These are phyloP conservation scores for Orthonyx spaldingii DNA, from an alignment of 2,113 vertebrate species.

Conservation along the genomic window DNA sequence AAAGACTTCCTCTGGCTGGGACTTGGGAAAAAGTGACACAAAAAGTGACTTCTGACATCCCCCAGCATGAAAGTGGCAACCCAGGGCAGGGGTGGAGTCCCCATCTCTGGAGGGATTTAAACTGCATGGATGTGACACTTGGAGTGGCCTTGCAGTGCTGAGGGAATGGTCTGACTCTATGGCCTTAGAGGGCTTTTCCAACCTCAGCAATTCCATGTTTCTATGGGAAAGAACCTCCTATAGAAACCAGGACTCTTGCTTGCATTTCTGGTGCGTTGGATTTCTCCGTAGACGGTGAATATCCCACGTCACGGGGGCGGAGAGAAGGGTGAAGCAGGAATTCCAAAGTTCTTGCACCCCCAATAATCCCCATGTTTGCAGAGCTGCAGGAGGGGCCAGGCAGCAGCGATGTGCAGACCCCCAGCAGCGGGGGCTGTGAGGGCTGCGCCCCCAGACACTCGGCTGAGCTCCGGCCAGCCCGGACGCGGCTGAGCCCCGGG, in stretches of 20 bases:
- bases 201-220: neutral
- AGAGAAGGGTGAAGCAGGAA: neutral
- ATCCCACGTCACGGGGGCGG: accelerated
- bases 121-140: neutral
- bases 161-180: neutral
- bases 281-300: neutral
- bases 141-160: neutral
- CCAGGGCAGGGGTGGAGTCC: neutral
- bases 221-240: neutral
- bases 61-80: too few relatives aligned
- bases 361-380: accelerated
- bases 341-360: neutral
- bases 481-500: neutral
- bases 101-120: neutral
- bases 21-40: neutral
- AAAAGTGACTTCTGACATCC: neutral
- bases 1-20: neutral
- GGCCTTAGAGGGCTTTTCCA: neutral
- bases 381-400: neutral
- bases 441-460: neutral
- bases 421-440: neutral
- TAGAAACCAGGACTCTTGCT: neutral
- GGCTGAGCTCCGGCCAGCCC: neutral
- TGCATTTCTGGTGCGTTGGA: accelerated
- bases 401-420: accelerated